A percentile compares a stretch with the other conserved stretches of the same genome.
Conservation (phyloP, 1,140 invertebrate species). For the Halyomorpha halys region DNA sequence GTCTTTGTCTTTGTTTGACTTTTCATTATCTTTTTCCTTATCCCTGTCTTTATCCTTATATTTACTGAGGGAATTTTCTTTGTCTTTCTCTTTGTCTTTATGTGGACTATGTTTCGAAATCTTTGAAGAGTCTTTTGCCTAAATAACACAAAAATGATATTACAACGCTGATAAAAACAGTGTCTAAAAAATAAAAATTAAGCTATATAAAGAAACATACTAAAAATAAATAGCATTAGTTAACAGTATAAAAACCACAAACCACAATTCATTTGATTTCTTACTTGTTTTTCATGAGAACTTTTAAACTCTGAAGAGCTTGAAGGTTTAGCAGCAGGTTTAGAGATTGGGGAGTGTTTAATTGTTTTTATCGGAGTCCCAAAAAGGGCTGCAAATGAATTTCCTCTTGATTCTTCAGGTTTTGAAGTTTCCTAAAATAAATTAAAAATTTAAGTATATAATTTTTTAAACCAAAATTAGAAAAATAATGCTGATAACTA, state of each 20-base stretch:
- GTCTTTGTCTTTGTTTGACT: conserved; percentile 36
- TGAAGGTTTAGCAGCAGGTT: conserved; percentile 40
- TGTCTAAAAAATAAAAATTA: too few relatives aligned
- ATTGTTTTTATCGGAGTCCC: conserved; percentile 61
- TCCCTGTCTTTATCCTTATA: conserved; percentile 39
- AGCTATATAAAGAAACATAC: neutral
- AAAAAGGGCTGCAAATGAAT: conserved; percentile 65
- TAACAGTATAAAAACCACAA: neutral
- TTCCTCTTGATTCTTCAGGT: conserved; percentile 45
- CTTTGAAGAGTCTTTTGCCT: conserved; percentile 28
- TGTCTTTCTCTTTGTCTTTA: conserved; percentile 43
- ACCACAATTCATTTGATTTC: neutral
- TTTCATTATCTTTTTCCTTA: conserved; percentile 34
- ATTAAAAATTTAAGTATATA: too few relatives aligned
- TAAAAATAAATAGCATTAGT: neutral
- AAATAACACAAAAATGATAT: conserved; percentile 16
- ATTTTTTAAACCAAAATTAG: too few relatives aligned
- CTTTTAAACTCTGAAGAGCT: conserved; percentile 36
- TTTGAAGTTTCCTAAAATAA: conserved; percentile 29
- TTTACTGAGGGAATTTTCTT: conserved; percentile 46
- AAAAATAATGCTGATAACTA: too few relatives aligned
- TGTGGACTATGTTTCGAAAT: conserved; percentile 39
- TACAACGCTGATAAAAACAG: neutral
- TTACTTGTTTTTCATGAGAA: conserved; percentile 29
- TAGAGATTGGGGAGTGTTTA: conserved; percentile 36